These are phyloP conservation scores for Tholera decimalis DNA, from an alignment of 2,888 invertebrate genomes.

Conservation along the genomic window DNA sequence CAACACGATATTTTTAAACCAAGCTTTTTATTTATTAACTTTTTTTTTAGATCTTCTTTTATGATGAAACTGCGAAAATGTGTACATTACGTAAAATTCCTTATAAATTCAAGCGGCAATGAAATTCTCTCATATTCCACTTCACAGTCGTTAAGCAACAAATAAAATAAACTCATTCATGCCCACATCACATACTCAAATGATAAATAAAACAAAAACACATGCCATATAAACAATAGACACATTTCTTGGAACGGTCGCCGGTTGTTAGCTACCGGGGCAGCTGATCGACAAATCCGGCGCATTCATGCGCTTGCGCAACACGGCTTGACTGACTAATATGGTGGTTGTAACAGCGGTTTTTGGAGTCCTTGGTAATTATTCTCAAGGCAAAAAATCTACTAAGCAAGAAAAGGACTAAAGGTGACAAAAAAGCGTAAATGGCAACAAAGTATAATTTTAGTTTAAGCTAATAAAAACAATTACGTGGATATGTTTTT, in stretches of 20 bases:
- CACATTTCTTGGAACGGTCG: conserved; percentile 50
- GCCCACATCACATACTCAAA: conserved; percentile 41
- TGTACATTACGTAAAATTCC: neutral
- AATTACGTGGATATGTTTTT: neutral
- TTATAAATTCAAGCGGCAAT: neutral
- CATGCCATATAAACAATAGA: conserved; percentile 48
- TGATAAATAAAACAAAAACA: conserved; percentile 61
- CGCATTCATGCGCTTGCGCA: conserved; percentile 37
- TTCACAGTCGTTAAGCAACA: neutral
- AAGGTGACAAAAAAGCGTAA: neutral
- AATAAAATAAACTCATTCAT: conserved; percentile 40
- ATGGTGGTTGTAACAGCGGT: neutral
- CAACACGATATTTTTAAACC: neutral
- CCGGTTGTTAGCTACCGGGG: conserved; percentile 56
- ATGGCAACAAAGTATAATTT: neutral
- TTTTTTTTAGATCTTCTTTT: neutral
- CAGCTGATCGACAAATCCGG: conserved; percentile 72
- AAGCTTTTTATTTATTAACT: neutral
- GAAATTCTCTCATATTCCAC: neutral
- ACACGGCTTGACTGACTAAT: conserved; percentile 29
- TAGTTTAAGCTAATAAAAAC: neutral
- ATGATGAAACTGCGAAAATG: neutral
- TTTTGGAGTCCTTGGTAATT: neutral
- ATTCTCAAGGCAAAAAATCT: neutral
- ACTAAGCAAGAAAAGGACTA: too few species aligned